Conservation (phyloP, 2,113 vertebrate species). For the Cinclus mexicanus region DNA sequence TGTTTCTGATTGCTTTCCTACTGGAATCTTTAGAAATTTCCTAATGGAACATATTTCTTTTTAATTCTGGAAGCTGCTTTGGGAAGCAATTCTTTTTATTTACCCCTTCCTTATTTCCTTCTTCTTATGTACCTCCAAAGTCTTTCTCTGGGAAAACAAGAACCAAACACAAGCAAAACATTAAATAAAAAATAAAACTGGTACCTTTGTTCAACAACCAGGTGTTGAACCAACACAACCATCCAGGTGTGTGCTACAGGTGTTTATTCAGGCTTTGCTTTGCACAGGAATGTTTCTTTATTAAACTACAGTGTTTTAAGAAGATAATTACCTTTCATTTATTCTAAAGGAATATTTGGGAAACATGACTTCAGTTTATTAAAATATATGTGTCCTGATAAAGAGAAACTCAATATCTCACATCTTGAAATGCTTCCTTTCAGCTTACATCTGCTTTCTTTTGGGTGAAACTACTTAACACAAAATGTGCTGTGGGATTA, state of each 20-base stretch:
- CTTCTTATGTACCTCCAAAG: rapidly evolving
- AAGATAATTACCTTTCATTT: neutral
- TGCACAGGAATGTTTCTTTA: neutral
- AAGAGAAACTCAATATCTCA: neutral
- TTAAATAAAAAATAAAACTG: neutral
- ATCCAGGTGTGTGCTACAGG: neutral
- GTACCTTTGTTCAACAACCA: neutral
- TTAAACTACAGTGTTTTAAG: neutral
- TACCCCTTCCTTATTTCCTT: neutral
- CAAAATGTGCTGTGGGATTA: neutral
- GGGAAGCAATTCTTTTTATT: neutral
- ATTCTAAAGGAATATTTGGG: neutral
- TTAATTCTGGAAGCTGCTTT: neutral
- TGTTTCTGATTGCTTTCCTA: neutral
- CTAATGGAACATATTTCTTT: neutral
- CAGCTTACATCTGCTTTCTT: neutral
- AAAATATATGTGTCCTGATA: neutral
- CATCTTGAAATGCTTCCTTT: neutral
- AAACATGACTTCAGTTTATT: rapidly evolving
- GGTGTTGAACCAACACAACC: too few relatives aligned
- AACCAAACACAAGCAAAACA: neutral
- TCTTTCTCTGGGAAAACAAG: neutral
- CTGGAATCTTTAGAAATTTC: neutral
- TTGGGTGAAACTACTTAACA: neutral
- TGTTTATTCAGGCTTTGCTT: neutral